Evolutionary conservation across 2,888 invertebrate genomes (phyloP), one percentile per base, ranked within the genome.

Genomic region (Ypsolopha sequella): DNA sequence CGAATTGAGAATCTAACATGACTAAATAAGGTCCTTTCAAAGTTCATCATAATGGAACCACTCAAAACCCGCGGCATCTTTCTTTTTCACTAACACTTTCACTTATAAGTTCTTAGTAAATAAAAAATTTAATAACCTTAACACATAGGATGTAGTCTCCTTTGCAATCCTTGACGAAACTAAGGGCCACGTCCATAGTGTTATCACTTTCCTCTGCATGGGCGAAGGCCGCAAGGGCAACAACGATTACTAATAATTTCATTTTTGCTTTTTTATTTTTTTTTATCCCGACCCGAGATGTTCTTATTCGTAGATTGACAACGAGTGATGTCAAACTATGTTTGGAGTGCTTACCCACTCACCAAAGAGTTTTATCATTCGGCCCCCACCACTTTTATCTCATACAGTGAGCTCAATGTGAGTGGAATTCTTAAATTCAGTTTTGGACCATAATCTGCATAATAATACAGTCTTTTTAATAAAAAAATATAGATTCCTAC

Each of bases 111-210:
- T 43, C 7, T 8, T 2, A 13, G 41, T 41, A 41, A 41, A 11
- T 41, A 63, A 63, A 63, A 68, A 66, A 69, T 65, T 36, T 76
- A 81, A 84, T 85, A 66, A 93, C 93, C 90, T 93, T 93, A 64
- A 93, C 87, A 85, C 93, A 93, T 63, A 91, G 70, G 56, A 89
- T 80, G 75, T 93, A 88, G 62, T 91, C 91, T 64, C 89, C 90
- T 61, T 89, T 86, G 76, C 93, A 93, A 65, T 91, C 91, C 81
- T 91, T 89, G 56, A 93, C 84, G 73, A 93, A 90, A 68, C 88
- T 89, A 54, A 92, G 80, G 8, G 92, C 92, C 43, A 89, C 89
- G 59, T 89, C 89, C 68, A 92, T 73, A 44, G 84, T 80, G 41
- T 88, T 89, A 56, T 90, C 88, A 62, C 80, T 74, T 51, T 80